These are phyloP conservation scores for Pogonognathellus flavescens DNA, from an alignment of 1,140 invertebrate species.

Conservation along the genomic window DNA sequence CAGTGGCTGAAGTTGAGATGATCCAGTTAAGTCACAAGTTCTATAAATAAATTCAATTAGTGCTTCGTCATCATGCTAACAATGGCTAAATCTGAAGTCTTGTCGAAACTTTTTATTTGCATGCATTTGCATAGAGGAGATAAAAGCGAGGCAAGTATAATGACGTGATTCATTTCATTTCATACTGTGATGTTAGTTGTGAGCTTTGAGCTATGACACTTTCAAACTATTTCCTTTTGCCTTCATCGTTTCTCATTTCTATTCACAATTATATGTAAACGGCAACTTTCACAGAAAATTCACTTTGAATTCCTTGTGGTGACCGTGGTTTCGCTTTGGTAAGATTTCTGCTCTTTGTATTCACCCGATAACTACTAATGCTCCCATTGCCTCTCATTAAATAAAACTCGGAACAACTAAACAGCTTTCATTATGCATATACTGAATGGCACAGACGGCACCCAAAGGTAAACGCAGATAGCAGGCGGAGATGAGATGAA, in stretches of 20 bases:
- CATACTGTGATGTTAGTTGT: neutral
- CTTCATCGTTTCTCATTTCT: neutral
- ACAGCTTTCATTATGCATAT: too few species aligned
- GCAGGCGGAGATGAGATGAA: too few species aligned
- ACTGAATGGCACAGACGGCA: too few species aligned
- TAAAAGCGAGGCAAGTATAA: slow-evolving; percentile 22
- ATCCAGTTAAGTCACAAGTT: neutral
- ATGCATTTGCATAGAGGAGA: slow-evolving; percentile 9
- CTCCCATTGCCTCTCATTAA: neutral
- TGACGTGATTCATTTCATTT: slow-evolving; percentile 3
- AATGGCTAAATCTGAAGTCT: neutral
- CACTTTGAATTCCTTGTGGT: slow-evolving; percentile 1
- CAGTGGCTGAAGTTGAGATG: too few species aligned
- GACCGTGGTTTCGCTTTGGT: slow-evolving; percentile 9
- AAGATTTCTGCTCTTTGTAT: slow-evolving; percentile 2
- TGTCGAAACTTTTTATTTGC: slow-evolving; percentile 5
- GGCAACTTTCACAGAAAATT: slow-evolving; percentile 4
- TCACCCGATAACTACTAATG: neutral
- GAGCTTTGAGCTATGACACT: slow-evolving; percentile 35
- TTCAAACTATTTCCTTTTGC: slow-evolving; percentile 25
- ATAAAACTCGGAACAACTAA: neutral
- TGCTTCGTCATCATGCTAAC: neutral
- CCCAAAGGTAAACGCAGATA: too few species aligned
- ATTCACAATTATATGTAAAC: slow-evolving; percentile 23
- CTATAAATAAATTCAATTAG: slow-evolving; percentile 35